Conservation (phyloP, 1,140 invertebrate genomes). For the Saccostrea echinata region DNA sequence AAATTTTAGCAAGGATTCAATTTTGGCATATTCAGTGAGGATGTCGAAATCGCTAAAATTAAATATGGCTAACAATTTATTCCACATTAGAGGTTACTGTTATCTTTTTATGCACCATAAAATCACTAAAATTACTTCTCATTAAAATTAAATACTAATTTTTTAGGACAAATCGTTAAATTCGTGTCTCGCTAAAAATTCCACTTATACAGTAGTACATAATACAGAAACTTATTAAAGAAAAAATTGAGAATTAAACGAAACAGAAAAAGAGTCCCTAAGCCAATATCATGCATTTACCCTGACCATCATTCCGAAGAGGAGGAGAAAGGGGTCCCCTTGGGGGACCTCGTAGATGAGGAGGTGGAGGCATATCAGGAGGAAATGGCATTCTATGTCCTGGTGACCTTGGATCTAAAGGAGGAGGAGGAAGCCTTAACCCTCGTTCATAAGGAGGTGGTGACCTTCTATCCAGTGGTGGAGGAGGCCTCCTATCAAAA, state of each 20-base stretch:
- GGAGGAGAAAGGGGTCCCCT: slow-evolving; percentile 51
- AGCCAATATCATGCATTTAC: slow-evolving; percentile 10
- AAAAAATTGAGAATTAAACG: background rate
- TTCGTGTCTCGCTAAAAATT: too few relatives aligned
- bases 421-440: slow-evolving; percentile 59
- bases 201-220: too few relatives aligned
- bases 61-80: too few relatives aligned
- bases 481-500: slow-evolving; percentile 51
- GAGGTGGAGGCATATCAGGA: slow-evolving; percentile 65
- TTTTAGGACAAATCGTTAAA: too few relatives aligned
- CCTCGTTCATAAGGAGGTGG: slow-evolving; percentile 67
- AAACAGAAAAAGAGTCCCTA: background rate
- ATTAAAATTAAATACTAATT: too few relatives aligned
- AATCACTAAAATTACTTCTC: too few relatives aligned
- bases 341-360: slow-evolving; percentile 53
- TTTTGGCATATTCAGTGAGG: too few relatives aligned
- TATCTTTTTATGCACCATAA: too few relatives aligned
- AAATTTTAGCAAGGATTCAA: too few relatives aligned
- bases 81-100: too few relatives aligned
- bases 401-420: slow-evolving; percentile 63
- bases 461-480: slow-evolving; percentile 62
- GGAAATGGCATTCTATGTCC: slow-evolving; percentile 64
- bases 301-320: slow-evolving; percentile 41
- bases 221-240: background rate
- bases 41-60: too few relatives aligned